Evolutionary conservation across 1,140 invertebrate genomes (phyloP), one percentile per base, ranked within the genome.

Genomic region (Patella vulgata): DNA sequence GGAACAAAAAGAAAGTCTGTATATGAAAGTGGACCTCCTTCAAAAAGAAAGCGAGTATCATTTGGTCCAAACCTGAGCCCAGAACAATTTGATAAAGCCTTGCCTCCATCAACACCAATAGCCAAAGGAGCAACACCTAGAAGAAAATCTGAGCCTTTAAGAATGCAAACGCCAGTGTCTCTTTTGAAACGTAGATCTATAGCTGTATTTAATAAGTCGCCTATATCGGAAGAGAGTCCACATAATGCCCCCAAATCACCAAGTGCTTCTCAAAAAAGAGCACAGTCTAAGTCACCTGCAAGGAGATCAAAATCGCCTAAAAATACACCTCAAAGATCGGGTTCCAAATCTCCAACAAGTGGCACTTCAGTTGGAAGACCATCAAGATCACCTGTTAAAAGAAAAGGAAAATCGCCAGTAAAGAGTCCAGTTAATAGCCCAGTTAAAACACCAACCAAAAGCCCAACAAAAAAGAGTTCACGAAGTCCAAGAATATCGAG

Each of bases 31-130:
- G 55, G 55, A 11, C 67, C 69, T 14, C 63, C 44, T 56, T 60
- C 72, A 28, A 80, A 80, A 61, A 59, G 71, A 31, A 75, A 75
- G 50, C 46, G 77, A 55, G 85, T 86, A 1, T 85, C 85, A 11
- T 86, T 86, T 79, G 85, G 85, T 2, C 84, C 84, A 19, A 60
- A 79, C 25, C 74, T 86, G 1, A 84, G 82, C 61, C 85, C 85
- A 17, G 85, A 86, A 62, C 79, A 82, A 23, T 86, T 86, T 80
- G 83, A 86, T 67, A 80, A 80, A 54, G 64, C 56, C 31, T 67
- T 86, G 1, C 85, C 85, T 12, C 81, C 85, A 17, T 73, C 73
- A 12, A 85, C 85, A 28, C 85, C 85, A 3, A 60, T 86, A 6
- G 81, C 80, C 43, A 83, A 79, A 66, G 85, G 85, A 63, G 59